Percentiles rank a stretch among this genome's conserved stretches.
phyloP scores from a whole-genome alignment of 2,797 vertebrate species.

The Phoxinus dragarum region DNA sequence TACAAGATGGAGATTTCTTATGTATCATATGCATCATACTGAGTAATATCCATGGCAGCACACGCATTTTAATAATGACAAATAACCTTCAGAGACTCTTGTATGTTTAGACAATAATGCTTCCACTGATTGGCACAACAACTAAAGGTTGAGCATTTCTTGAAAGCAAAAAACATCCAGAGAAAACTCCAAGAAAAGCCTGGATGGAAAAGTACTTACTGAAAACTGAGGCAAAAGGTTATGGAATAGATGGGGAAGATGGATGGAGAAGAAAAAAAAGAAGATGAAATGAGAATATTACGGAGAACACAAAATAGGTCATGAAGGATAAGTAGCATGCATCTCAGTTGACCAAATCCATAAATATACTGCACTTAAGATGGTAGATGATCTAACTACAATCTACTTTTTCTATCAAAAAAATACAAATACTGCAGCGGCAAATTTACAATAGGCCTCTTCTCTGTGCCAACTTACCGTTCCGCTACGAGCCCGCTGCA shows the following conservation, averaged over 20 bases:
- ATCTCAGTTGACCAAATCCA: not conserved
- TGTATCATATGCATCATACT: not conserved
- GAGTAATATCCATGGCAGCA: not conserved
- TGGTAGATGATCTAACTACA: not conserved
- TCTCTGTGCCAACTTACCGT: conserved; percentile 82
- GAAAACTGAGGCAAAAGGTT: conserved; percentile 78
- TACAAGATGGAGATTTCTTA: not conserved
- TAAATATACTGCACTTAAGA: not conserved
- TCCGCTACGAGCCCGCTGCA: conserved; percentile 91
- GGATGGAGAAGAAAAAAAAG: conserved; percentile 20
- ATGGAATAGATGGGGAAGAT: conserved; percentile 60
- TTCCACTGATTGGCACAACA: not conserved
- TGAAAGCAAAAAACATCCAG: conserved; percentile 24
- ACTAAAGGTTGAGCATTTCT: not conserved
- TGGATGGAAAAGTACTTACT: conserved; percentile 75
- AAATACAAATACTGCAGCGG: not conserved
- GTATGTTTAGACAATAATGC: not conserved
- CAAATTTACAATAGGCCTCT: not conserved
- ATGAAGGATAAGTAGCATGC: conserved; percentile 5
- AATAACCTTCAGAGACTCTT: not conserved
- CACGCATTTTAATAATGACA: not conserved
- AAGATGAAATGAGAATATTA: conserved; percentile 37
- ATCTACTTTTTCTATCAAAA: not conserved
- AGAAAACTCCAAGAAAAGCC: conserved; percentile 47
- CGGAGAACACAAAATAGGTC: conserved; percentile 24